Evolutionary conservation across 2,888 invertebrate species (phyloP).

Genomic region (Thera britannica): DNA sequence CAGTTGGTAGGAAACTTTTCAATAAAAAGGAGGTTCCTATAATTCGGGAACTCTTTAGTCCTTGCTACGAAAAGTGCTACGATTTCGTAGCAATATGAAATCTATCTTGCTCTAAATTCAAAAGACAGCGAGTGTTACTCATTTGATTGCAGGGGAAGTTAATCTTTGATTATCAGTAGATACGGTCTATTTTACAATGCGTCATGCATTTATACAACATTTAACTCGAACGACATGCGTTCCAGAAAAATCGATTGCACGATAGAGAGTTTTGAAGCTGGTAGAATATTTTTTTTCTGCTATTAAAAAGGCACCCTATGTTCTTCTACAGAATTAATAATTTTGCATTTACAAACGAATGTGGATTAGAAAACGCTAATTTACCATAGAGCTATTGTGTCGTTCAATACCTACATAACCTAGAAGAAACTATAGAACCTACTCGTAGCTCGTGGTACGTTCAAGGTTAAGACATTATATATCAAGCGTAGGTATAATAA

Average conservation of each 20-base stretch:
- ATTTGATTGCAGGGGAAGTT: slow-evolving; percentile 8
- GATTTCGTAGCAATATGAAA: slow-evolving; percentile 12
- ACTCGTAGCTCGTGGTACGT: slow-evolving; percentile 3
- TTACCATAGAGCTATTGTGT: neutral
- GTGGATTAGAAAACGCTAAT: neutral
- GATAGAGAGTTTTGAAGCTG: no score
- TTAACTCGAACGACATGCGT: neutral
- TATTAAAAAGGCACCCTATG: no score
- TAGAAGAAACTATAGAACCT: neutral
- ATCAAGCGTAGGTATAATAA: slow-evolving; percentile 37
- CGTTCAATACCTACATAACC: neutral
- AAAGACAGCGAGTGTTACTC: slow-evolving; percentile 10
- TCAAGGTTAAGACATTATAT: slow-evolving; percentile 45
- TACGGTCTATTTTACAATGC: neutral
- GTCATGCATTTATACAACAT: slow-evolving; percentile 1
- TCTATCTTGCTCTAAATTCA: slow-evolving; percentile 13
- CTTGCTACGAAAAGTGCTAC: slow-evolving; percentile 24
- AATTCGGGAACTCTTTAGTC: neutral
- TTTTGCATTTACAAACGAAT: no score
- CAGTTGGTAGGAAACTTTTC: no score
- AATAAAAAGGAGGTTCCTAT: neutral
- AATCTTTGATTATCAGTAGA: neutral
- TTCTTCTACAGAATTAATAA: no score
- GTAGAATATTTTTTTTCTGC: no score
- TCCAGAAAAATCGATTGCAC: slow-evolving; percentile 3